These are phyloP conservation scores for Ambastaia sidthimunki DNA, from an alignment of 2,797 vertebrate genomes.

Conservation along the genomic window DNA sequence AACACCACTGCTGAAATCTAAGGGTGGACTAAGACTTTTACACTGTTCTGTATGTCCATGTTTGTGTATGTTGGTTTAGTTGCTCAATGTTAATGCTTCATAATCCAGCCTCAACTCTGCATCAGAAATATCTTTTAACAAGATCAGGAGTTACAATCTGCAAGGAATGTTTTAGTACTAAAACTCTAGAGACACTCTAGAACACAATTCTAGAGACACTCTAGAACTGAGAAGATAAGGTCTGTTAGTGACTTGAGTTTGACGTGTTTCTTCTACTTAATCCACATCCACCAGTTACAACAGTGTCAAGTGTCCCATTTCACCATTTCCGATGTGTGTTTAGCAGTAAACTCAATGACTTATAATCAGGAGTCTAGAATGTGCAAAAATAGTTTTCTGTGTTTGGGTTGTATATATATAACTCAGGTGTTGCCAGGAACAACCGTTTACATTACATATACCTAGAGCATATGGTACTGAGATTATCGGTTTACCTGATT, in stretches of 20 bases:
- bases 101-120: not conserved
- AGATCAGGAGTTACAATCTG: too few species aligned
- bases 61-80: too few species aligned
- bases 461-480: constrained; percentile 81
- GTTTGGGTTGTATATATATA: constrained; percentile 1
- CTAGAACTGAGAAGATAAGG: too few species aligned
- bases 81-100: too few species aligned
- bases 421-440: not conserved
- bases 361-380: too few species aligned
- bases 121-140: too few species aligned
- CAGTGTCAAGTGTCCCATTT: not conserved
- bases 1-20: too few species aligned
- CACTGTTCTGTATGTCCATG: too few species aligned
- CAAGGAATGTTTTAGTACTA: not conserved
- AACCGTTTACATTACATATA: not conserved
- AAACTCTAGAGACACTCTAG: not conserved
- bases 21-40: too few species aligned
- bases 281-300: not conserved
- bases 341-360: too few species aligned
- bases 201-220: not conserved
- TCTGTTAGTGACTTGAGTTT: too few species aligned
- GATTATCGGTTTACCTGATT: constrained; percentile 88
- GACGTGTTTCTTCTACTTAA: not conserved
- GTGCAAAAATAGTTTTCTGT: not conserved
- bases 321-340: not conserved